These are phyloP conservation scores for Oasisia sp. DNA, from an alignment of 2,888 invertebrate species.

Conservation along the genomic window DNA sequence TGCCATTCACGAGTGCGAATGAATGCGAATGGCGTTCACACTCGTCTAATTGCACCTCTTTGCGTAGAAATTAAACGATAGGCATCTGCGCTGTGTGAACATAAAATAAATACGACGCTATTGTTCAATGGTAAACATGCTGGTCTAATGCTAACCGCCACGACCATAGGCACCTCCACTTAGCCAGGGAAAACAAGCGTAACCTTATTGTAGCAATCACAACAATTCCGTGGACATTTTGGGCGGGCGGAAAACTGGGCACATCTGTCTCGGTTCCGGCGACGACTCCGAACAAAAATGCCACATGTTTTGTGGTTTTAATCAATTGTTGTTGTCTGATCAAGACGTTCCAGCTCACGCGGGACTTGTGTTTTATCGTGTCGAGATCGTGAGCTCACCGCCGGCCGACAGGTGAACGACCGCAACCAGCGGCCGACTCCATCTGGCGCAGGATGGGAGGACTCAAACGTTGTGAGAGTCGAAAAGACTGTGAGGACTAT, in stretches of 20 bases:
- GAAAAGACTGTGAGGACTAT: too few relatives aligned
- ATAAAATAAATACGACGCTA: background rate
- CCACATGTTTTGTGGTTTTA: background rate
- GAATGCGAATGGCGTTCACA: background rate
- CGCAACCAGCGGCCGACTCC: background rate
- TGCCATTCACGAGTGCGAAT: background rate
- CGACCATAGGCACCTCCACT: background rate
- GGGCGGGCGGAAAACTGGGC: background rate
- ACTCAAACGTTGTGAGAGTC: background rate
- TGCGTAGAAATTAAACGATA: background rate
- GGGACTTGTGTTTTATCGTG: background rate
- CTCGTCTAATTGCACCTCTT: background rate
- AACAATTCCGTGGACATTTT: background rate
- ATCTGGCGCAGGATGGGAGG: background rate
- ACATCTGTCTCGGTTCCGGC: background rate
- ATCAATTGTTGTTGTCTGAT: background rate
- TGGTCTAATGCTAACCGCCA: too few relatives aligned
- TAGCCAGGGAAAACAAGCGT: background rate
- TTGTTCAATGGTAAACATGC: background rate
- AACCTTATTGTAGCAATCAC: background rate
- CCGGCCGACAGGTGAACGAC: background rate
- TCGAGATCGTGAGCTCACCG: background rate
- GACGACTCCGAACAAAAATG: background rate
- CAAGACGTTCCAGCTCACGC: background rate
- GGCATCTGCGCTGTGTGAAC: background rate